Evolutionary conservation across 92 coral and sea anemone genomes (phyloP).

Genomic region (Umimayanthus chanpuru): DNA sequence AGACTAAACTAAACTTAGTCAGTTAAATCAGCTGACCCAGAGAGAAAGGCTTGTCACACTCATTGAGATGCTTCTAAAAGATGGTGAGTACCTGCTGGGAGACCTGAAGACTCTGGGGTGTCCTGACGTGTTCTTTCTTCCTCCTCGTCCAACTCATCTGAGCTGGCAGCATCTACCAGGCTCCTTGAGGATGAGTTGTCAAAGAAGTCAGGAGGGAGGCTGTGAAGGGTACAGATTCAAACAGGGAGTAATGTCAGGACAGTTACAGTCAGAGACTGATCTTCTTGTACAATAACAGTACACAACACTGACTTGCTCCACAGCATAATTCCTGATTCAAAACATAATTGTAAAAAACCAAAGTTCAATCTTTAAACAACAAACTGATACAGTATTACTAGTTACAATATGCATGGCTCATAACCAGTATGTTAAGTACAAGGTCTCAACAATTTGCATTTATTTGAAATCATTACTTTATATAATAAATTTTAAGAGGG

Average conservation of each 20-base stretch:
- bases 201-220: conserved; percentile 75
- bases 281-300: background rate
- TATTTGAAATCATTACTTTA: no score
- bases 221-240: conserved; percentile 3
- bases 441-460: no score
- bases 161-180: conserved; percentile 39
- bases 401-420: no score
- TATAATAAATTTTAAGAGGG: no score
- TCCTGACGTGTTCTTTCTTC: conserved; percentile 33
- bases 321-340: background rate
- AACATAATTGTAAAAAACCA: no score
- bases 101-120: conserved; percentile 38
- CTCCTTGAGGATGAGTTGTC: conserved; percentile 54
- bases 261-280: background rate
- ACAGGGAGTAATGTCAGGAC: background rate
- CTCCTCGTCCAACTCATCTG: conserved; percentile 45
- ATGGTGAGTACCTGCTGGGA: conserved; percentile 71
- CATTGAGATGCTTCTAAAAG: background rate
- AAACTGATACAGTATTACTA: no score
- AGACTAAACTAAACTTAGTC: no score
- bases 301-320: background rate
- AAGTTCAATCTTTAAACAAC: no score
- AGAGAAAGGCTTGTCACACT: background rate
- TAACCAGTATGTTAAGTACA: no score
- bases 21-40: no score